phyloP scores from a whole-genome alignment of 2,888 invertebrate species.

The Phyllotreta striolata region DNA sequence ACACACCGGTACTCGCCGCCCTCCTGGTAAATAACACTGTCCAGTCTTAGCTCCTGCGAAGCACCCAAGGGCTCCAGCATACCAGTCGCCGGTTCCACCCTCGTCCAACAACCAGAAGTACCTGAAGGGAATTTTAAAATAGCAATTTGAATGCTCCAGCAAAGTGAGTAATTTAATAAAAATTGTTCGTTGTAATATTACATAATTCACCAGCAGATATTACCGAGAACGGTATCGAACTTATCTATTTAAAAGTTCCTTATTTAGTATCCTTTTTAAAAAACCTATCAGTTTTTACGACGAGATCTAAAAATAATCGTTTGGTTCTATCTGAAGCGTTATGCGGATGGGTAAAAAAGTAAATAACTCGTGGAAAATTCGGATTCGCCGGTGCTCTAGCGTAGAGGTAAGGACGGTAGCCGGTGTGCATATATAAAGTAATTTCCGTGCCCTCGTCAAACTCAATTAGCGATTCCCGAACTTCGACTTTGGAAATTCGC shows the following conservation, averaged over 20 bases:
- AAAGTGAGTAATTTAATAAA: too few relatives aligned
- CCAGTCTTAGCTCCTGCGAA: slow-evolving; percentile 70
- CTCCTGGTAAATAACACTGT: slow-evolving; percentile 78
- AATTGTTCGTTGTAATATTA: too few relatives aligned
- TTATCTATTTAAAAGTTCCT: not conserved
- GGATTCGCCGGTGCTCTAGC: too few relatives aligned
- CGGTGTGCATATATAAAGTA: slow-evolving; percentile 22
- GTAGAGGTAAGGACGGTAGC: not conserved
- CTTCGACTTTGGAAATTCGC: slow-evolving; percentile 29
- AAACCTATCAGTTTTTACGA: slow-evolving; percentile 3
- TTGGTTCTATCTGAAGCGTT: slow-evolving; percentile 1
- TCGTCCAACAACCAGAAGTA: slow-evolving; percentile 71
- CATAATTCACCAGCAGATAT: too few relatives aligned
- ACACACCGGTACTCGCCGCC: slow-evolving; percentile 80
- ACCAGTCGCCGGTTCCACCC: slow-evolving; percentile 65
- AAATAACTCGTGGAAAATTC: too few relatives aligned
- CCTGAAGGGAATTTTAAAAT: too few relatives aligned
- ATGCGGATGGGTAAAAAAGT: too few relatives aligned
- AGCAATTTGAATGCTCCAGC: too few relatives aligned
- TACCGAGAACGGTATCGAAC: too few relatives aligned
- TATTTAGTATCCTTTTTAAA: not conserved
- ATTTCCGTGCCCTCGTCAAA: slow-evolving; percentile 26
- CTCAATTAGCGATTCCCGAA: slow-evolving; percentile 34
- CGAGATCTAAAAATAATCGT: slow-evolving; percentile 2
- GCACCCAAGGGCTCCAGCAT: slow-evolving; percentile 66